Evolutionary conservation across 2,888 invertebrate species (phyloP).

Genomic region (Pyrrhia umbra): DNA sequence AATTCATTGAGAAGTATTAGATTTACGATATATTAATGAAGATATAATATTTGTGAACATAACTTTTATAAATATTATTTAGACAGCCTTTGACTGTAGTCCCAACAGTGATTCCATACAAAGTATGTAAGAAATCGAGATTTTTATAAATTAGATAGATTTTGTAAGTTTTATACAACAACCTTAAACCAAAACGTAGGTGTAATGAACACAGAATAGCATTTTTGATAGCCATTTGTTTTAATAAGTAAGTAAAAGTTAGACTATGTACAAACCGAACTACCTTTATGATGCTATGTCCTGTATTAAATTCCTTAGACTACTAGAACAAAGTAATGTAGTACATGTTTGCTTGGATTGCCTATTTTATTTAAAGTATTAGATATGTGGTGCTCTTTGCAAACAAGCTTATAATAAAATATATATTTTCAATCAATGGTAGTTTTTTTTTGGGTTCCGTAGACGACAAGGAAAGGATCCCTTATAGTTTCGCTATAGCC

Average conservation of each 20-base stretch:
- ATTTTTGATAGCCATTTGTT: constrained; percentile 36
- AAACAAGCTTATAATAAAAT: constrained; percentile 45
- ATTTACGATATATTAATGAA: no score
- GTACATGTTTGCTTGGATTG: constrained; percentile 15
- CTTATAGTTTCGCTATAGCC: no score
- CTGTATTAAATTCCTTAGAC: neutral
- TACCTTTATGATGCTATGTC: constrained; percentile 17
- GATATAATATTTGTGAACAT: neutral
- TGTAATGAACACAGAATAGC: constrained; percentile 12
- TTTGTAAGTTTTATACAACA: constrained; percentile 48
- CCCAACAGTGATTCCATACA: constrained; percentile 12
- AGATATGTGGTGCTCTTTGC: constrained; percentile 34
- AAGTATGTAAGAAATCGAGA: constrained; percentile 35
- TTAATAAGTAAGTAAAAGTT: constrained; percentile 9
- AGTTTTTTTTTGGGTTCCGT: neutral
- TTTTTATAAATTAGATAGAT: constrained; percentile 26
- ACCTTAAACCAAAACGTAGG: constrained; percentile 52
- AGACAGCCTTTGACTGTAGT: neutral
- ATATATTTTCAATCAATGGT: constrained; percentile 7
- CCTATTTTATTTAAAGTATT: constrained; percentile 11
- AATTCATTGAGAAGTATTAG: neutral
- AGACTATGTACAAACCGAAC: constrained; percentile 21
- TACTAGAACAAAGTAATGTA: constrained; percentile 20
- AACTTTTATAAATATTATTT: neutral
- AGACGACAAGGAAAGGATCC: no score